Percentiles rank a stretch among this genome's conserved stretches.
Conservation (phyloP, 2,113 vertebrate genomes). For the Recurvirostra avosetta region DNA sequence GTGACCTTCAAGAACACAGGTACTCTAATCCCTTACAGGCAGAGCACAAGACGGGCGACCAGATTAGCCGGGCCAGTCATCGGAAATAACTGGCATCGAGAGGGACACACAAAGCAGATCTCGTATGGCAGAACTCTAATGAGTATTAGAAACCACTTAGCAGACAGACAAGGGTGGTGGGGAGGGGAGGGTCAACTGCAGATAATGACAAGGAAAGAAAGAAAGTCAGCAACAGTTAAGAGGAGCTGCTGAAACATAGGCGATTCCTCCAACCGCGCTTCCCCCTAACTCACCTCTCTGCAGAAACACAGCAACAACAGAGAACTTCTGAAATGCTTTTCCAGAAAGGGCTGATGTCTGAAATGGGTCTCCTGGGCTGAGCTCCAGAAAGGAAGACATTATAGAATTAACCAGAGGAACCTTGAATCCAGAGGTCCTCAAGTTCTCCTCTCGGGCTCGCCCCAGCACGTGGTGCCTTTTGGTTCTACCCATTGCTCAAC, state of each 20-base stretch:
- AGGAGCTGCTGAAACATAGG: neutral
- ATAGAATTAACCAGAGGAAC: neutral
- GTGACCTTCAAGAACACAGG: neutral
- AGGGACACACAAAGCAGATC: neutral
- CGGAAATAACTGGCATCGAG: neutral
- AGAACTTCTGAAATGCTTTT: accelerated
- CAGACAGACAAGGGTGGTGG: neutral
- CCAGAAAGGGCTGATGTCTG: neutral
- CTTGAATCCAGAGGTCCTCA: no score
- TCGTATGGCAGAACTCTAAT: neutral
- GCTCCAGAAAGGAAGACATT: neutral
- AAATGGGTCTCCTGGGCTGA: neutral
- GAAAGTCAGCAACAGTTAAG: neutral
- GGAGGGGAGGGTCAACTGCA: neutral
- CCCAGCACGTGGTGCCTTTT: accelerated
- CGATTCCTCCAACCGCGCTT: neutral
- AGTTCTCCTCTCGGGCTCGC: neutral
- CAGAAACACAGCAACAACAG: neutral
- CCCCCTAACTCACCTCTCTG: neutral
- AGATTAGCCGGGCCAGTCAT: neutral
- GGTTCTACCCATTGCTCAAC: neutral
- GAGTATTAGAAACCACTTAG: neutral
- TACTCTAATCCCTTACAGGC: neutral
- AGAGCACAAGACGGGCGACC: neutral
- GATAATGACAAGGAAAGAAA: neutral